phyloP scores from a whole-genome alignment of 2,888 invertebrate genomes.

The Pandemis cinnamomeana region DNA sequence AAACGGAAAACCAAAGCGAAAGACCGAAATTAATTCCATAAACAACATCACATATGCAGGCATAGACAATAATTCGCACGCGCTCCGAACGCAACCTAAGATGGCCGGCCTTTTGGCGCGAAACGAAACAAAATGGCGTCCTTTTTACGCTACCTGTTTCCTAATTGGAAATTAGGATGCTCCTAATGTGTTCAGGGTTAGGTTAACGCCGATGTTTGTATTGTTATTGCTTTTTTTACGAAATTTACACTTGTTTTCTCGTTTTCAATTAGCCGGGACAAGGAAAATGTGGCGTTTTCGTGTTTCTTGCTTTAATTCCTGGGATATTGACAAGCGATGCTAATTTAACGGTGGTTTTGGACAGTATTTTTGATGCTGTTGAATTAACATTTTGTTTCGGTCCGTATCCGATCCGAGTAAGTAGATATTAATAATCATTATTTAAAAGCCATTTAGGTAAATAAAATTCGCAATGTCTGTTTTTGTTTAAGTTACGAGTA shows the following conservation, averaged over 20 bases:
- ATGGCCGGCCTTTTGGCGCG: slow-evolving; percentile 72
- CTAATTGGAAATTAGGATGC: slow-evolving; percentile 80
- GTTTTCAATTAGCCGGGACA: slow-evolving; percentile 47
- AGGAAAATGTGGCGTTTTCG: neutral
- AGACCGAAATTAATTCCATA: slow-evolving; percentile 82
- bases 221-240: slow-evolving; percentile 72
- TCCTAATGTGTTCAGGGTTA: slow-evolving; percentile 79
- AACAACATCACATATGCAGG: slow-evolving; percentile 82
- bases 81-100: slow-evolving; percentile 69
- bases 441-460: too few species aligned
- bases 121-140: slow-evolving; percentile 75
- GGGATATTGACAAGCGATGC: neutral
- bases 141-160: slow-evolving; percentile 84
- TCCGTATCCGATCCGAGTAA: too few species aligned
- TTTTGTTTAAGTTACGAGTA: too few species aligned
- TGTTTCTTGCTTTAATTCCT: slow-evolving; percentile 18
- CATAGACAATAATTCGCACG: slow-evolving; percentile 82
- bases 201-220: slow-evolving; percentile 64
- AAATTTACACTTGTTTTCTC: slow-evolving; percentile 74
- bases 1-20: slow-evolving; percentile 56
- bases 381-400: too few species aligned
- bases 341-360: neutral
- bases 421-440: too few species aligned
- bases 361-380: too few species aligned
- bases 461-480: too few species aligned